These are phyloP conservation scores for Clarias magur DNA, from an alignment of 2,113 vertebrate genomes.

Conservation along the genomic window DNA sequence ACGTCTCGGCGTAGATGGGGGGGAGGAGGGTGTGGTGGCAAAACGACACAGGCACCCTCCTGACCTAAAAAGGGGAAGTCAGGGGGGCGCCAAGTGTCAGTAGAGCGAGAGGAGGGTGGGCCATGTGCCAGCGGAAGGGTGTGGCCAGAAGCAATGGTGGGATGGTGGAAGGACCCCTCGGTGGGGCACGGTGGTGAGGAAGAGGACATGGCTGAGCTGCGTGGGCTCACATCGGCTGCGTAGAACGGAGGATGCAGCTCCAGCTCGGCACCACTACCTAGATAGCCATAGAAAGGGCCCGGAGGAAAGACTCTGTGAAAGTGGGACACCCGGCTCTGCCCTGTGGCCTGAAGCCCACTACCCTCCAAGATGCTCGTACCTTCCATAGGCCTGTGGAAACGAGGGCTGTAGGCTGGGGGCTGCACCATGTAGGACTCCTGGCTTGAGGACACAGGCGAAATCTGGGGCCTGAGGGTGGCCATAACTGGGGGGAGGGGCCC, in stretches of 20 bases:
- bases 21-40: slow-evolving; percentile 81
- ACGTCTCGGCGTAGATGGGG: slow-evolving; percentile 82
- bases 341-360: slow-evolving; percentile 88
- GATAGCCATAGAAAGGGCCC: slow-evolving; percentile 91
- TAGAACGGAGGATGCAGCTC: slow-evolving; percentile 94
- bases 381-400: slow-evolving; percentile 89
- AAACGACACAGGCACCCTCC: slow-evolving; percentile 87
- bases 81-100: slow-evolving; percentile 90
- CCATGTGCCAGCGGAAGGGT: slow-evolving; percentile 93
- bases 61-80: slow-evolving; percentile 90
- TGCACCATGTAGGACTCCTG: slow-evolving; percentile 92
- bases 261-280: slow-evolving; percentile 89
- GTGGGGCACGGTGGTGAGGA: slow-evolving; percentile 78
- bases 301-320: slow-evolving; percentile 90
- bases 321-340: slow-evolving; percentile 84
- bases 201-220: slow-evolving; percentile 95
- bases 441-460: slow-evolving; percentile 96
- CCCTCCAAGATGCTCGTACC: slow-evolving; percentile 83
- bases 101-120: slow-evolving; percentile 84
- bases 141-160: slow-evolving; percentile 91
- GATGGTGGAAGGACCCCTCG: slow-evolving; percentile 90
- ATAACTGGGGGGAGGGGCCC: slow-evolving; percentile 85
- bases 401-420: slow-evolving; percentile 97
- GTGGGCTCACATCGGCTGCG: slow-evolving; percentile 96
- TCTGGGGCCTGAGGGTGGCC: slow-evolving; percentile 89